Evolutionary conservation across 1,140 invertebrate genomes (phyloP).

Genomic region (Parasteatoda tepidariorum): DNA sequence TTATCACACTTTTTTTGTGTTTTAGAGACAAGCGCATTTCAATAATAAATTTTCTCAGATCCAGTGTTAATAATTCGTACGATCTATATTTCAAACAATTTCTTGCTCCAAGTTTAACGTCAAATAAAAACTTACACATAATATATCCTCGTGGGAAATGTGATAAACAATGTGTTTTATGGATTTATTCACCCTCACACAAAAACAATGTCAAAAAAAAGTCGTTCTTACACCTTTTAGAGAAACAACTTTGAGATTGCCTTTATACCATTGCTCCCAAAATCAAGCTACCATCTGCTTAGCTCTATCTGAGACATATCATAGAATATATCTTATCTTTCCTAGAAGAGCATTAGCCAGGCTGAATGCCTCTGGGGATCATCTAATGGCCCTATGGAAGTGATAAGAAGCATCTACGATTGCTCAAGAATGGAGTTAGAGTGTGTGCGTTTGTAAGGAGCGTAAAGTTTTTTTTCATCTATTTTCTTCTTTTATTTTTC

Average conservation of each 20-base stretch:
- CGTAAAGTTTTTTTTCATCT: slow-evolving; percentile 32
- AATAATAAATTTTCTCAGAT: no score
- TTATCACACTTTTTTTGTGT: no score
- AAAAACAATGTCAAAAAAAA: no score
- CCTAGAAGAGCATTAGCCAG: slow-evolving; percentile 37
- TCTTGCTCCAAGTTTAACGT: no score
- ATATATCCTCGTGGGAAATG: no score
- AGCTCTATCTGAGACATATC: slow-evolving; percentile 57
- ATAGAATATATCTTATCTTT: slow-evolving; percentile 56
- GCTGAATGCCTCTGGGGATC: slow-evolving; percentile 33
- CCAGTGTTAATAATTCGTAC: no score
- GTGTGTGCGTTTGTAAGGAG: slow-evolving; percentile 28
- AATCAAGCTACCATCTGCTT: slow-evolving; percentile 54
- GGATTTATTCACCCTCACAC: no score
- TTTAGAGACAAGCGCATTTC: no score
- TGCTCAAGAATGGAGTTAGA: slow-evolving; percentile 43
- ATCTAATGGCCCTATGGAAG: slow-evolving; percentile 45
- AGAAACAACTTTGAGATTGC: not conserved
- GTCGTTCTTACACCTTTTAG: slow-evolving; percentile 17
- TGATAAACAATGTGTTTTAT: no score
- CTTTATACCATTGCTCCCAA: slow-evolving; percentile 46
- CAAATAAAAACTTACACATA: no score
- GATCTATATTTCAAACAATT: no score
- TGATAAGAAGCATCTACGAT: slow-evolving; percentile 45
- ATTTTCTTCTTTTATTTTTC: not conserved